phyloP scores from a whole-genome alignment of 2,797 vertebrate genomes.

The Epinephelus awoara region DNA sequence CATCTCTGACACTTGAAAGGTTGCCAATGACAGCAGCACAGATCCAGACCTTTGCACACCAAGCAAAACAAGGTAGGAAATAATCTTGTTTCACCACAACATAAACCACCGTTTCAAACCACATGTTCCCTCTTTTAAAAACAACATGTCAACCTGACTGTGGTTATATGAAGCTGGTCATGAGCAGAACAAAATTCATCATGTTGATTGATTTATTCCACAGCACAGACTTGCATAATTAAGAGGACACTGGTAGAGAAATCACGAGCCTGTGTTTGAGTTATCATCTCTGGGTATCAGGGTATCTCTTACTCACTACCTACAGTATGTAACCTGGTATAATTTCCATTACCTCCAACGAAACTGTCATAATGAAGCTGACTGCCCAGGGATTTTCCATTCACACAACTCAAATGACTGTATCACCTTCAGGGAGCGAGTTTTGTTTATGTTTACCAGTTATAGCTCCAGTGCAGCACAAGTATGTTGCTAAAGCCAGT shows the following conservation, averaged over 20 bases:
- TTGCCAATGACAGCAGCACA: conserved; percentile 64
- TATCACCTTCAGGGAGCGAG: conserved; percentile 29
- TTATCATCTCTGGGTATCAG: conserved; percentile 20
- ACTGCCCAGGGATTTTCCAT: conserved; percentile 51
- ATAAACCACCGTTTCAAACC: neutral
- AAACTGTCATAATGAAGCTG: conserved; percentile 42
- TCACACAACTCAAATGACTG: conserved; percentile 40
- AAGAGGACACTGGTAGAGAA: conserved; percentile 11
- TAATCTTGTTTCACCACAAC: neutral
- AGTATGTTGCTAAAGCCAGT: conserved; percentile 44
- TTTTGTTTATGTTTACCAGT: conserved; percentile 60
- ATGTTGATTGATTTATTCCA: conserved; percentile 11
- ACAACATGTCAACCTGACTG: neutral
- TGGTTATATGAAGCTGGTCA: neutral
- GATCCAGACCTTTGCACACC: conserved; percentile 52
- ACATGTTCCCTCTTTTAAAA: neutral
- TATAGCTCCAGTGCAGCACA: conserved; percentile 19
- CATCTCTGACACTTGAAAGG: conserved; percentile 48
- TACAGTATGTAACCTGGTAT: conserved; percentile 21
- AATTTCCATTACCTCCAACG: conserved; percentile 41
- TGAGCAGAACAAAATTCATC: neutral
- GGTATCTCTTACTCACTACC: conserved; percentile 25
- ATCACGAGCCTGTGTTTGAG: conserved; percentile 27
- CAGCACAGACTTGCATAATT: conserved; percentile 8
- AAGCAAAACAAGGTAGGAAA: conserved; percentile 75